phyloP scores from a whole-genome alignment of 1,140 invertebrate species.

The Sweltsa coloradensis region DNA sequence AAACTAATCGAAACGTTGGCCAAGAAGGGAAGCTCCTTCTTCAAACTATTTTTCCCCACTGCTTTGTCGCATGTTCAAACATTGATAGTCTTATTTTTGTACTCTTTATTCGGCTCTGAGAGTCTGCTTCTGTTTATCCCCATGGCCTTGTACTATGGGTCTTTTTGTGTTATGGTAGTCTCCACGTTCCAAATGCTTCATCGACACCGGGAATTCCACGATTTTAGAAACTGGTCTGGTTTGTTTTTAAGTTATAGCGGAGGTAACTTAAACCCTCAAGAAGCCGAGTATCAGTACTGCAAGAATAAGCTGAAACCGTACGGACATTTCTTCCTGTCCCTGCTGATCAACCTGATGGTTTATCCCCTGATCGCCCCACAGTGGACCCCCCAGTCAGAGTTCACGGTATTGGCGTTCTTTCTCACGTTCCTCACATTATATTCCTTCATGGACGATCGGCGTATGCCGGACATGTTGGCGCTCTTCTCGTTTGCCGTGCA shows the following conservation, averaged over 20 bases:
- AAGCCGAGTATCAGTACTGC: slow-evolving; percentile 70
- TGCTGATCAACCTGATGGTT: slow-evolving; percentile 58
- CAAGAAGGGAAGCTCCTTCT: slow-evolving; percentile 34
- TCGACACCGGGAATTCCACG: slow-evolving; percentile 52
- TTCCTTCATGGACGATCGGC: slow-evolving; percentile 48
- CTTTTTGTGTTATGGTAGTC: slow-evolving; percentile 57
- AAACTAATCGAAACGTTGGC: slow-evolving; percentile 49
- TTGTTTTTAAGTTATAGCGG: slow-evolving; percentile 59
- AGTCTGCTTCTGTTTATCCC: slow-evolving; percentile 53
- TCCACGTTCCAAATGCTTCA: slow-evolving; percentile 69
- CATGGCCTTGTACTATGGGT: slow-evolving; percentile 53
- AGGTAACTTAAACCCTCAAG: slow-evolving; percentile 53
- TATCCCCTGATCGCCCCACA: slow-evolving; percentile 63
- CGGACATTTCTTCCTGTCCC: slow-evolving; percentile 58
- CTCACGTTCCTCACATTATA: slow-evolving; percentile 61
- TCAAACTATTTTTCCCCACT: slow-evolving; percentile 33
- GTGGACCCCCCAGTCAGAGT: slow-evolving; percentile 70
- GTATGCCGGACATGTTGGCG: slow-evolving; percentile 53
- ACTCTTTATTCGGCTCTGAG: slow-evolving; percentile 49
- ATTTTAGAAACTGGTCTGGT: slow-evolving; percentile 67
- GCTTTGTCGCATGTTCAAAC: slow-evolving; percentile 47
- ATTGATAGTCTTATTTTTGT: slow-evolving; percentile 49
- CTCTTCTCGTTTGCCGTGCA: slow-evolving; percentile 68
- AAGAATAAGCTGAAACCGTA: slow-evolving; percentile 70
- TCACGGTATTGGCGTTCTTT: slow-evolving; percentile 57